phyloP scores from a whole-genome alignment of 2,888 invertebrate species.

The Trisateles emortualis region DNA sequence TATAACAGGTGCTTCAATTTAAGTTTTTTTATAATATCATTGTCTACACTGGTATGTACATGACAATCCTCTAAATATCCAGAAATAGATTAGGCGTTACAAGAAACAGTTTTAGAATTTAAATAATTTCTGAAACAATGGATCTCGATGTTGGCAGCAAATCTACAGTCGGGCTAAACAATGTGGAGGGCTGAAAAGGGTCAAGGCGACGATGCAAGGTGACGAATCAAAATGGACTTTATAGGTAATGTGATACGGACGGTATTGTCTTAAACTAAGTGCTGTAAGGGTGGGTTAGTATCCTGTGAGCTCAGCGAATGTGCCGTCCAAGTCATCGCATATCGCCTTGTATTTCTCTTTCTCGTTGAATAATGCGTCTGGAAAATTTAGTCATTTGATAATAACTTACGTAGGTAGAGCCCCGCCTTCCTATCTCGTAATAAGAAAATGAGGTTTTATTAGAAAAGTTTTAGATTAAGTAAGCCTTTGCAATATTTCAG shows the following conservation, averaged over 20 bases:
- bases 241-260: constrained; percentile 59
- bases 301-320: constrained; percentile 98
- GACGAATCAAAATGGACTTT: constrained; percentile 60
- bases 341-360: constrained; percentile 99
- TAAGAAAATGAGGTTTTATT: constrained; percentile 48
- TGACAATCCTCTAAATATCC: constrained; percentile 65
- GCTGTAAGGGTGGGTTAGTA: constrained; percentile 90
- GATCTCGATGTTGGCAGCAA: constrained; percentile 33
- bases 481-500: constrained; percentile 55
- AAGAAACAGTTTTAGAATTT: constrained; percentile 47
- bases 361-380: constrained; percentile 94
- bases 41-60: not conserved
- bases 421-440: constrained; percentile 25
- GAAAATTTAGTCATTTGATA: constrained; percentile 83
- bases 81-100: constrained; percentile 58
- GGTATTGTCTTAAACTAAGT: constrained; percentile 76
- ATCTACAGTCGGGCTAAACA: constrained; percentile 39
- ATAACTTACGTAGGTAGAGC: constrained; percentile 55
- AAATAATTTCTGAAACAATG: constrained; percentile 37
- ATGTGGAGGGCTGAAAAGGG: constrained; percentile 25
- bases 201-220: constrained; percentile 32
- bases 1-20: not conserved
- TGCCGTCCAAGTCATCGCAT: constrained; percentile 98
- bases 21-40: not conserved
- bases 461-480: constrained; percentile 59